Evolutionary conservation across 1,140 invertebrate species (phyloP), one percentile per base, ranked within the genome.

Genomic region (Leptonema lineaticorne): DNA sequence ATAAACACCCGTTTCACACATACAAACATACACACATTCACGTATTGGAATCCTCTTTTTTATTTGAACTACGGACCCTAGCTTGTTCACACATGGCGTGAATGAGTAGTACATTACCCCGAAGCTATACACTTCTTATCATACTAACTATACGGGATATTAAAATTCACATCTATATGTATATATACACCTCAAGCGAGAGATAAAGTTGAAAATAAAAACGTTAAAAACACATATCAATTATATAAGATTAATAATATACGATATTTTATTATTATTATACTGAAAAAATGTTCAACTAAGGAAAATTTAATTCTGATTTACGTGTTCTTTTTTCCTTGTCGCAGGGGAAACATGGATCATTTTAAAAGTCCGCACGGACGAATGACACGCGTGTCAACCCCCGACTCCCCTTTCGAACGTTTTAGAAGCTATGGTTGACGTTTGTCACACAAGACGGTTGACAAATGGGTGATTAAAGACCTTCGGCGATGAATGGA

Each of bases 391-490:
- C 5, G 29, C 29, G 29, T 5, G 29, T 11, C 5, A 33, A 45
- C 37, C 4, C 3, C 37, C 14, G 3, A 2, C 37, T 16, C 22
- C 22, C 14, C 37, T 16, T 41, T 41, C 37, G 37, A 41, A 48
- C 16, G 46, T 48, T 48, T 48, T n/a, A 20, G 20, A 48, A 48
- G 46, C 46, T 20, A 29, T 22, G 30, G 46, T 68, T 64, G 65
- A 48, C 59, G 60, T 64, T 65, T 68, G 50, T 68, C 65, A 59
- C n/a, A n/a, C 58, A 68, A 68, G 62, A 60, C 65, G 53, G 22
- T 62, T 68, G 69, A 68, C 69, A 71, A 68, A 71, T 71, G 65
- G 69, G 62, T 68, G 69, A 71, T 71, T 71, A 71, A 71, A 71
- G 65, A 68, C 60, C 66, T 29, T 27, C 57, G 50, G 48, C 16